Base-by-base conservation (phyloP, 2,888 invertebrate genomes). In the Microchrysa polita region DNA sequence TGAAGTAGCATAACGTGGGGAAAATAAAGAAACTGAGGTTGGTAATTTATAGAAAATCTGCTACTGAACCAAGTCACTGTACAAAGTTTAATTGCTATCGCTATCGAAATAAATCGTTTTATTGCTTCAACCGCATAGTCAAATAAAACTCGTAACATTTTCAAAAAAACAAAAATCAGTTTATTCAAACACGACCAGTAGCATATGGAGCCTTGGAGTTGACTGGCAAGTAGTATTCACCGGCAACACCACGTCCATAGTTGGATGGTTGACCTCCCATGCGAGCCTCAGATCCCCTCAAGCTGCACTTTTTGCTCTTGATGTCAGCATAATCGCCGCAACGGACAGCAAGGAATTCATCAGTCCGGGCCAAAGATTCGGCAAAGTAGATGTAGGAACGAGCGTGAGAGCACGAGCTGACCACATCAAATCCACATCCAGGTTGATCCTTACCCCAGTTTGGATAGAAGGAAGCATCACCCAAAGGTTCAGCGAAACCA, bases 401-500 rank as follows among this genome's bases (percentile, higher is more conserved):
- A 1, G 78, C 76, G 78, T 88, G 87, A 2, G 87, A 79, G 77
- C 87, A 88, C 16, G 78, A 61, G 59, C 82, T 83, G 73, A 80
- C 77, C 20, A 82, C 18, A 80, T 82, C 84, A 9, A 23, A 23
- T 74, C 80, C 73, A 83, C 87, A 87, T 81, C 87, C 86, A 77
- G 85, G 82, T 83, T 88, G 88, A 80, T 85, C 83, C 82, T 87
- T 86, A 80, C 86, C 83, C 76, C 83, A 83, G 84, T 86, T 87
- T 80, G 86, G 87, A 84, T 87, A 87, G 82, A 87, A 86, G 80
- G 85, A 83, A 80, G 84, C 85, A 79, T 83, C 83, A 14, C 84
- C 84, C 60, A 83, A 80, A 14, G 84, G 83, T 55, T 79, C 48
- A 0, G 77, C 76, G 74, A 80, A 84, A 20, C 84, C 84, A 72